A percentile compares a stretch with the other conserved stretches of the same genome.
Evolutionary conservation across 2,113 vertebrate species (phyloP).

Genomic region (Dolichotis patagonum): DNA sequence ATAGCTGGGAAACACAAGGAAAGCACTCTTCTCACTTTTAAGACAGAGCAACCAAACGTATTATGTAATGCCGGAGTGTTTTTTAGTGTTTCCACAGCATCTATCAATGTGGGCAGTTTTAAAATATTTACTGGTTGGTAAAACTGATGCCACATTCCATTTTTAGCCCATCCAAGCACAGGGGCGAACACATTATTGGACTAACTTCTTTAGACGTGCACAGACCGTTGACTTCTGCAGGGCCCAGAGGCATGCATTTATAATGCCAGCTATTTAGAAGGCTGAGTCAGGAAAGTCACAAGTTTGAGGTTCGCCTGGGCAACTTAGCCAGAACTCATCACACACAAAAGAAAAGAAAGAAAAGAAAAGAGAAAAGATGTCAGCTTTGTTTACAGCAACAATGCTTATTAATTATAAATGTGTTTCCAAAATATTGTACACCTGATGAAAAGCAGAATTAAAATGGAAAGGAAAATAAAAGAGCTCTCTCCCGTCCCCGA

Average conservation of each 20-base stretch:
- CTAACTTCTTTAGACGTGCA: neutral
- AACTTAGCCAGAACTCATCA: neutral
- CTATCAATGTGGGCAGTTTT: neutral
- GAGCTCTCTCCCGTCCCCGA: neutral
- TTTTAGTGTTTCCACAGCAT: neutral
- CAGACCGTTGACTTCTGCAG: neutral
- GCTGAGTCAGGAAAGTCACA: neutral
- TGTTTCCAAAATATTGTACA: conserved; percentile 31
- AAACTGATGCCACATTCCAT: neutral
- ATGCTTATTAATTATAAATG: neutral
- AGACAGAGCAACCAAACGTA: neutral
- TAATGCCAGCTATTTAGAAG: neutral
- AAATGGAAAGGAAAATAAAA: conserved; percentile 30
- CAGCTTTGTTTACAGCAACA: neutral
- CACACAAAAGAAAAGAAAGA: neutral
- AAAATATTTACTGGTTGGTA: neutral
- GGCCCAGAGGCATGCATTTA: neutral
- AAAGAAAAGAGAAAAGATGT: neutral
- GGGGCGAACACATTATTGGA: neutral
- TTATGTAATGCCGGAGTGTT: neutral
- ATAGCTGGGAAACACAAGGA: neutral
- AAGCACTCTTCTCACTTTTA: neutral
- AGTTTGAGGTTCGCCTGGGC: neutral
- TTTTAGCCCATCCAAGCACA: neutral
- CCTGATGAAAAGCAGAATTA: neutral